These are phyloP conservation scores for Eulacestoma nigropectus DNA, from an alignment of 2,113 vertebrate species.

Conservation along the genomic window DNA sequence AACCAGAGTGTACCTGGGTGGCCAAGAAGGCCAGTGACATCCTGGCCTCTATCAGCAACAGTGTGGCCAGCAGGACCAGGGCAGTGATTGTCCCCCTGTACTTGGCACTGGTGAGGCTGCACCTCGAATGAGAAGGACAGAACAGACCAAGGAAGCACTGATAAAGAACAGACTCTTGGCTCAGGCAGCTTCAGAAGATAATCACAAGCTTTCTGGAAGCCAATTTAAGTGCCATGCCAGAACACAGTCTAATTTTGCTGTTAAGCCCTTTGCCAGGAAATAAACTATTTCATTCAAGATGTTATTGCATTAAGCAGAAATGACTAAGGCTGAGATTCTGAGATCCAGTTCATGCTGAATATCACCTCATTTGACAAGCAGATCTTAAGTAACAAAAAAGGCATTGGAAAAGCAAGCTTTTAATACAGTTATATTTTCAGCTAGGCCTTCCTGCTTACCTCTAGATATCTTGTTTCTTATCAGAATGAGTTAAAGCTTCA, in stretches of 20 bases:
- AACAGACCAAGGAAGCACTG: conserved; percentile 9
- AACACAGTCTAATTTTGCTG: conserved; percentile 36
- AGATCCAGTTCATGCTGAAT: conserved; percentile 24
- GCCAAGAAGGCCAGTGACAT: neutral
- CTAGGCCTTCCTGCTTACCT: neutral
- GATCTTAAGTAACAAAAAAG: conserved; percentile 21
- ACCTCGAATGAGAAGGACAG: neutral
- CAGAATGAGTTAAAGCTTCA: neutral
- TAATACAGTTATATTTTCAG: conserved; percentile 1
- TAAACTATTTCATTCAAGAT: conserved; percentile 52
- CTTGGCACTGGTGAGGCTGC: neutral
- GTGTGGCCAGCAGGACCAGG: neutral
- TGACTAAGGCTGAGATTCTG: conserved; percentile 19
- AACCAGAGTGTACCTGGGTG: neutral
- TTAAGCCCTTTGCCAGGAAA: conserved; percentile 57
- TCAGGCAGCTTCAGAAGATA: conserved; percentile 13
- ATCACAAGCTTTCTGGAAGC: conserved; percentile 53
- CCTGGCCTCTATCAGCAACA: neutral
- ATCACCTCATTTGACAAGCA: conserved; percentile 25
- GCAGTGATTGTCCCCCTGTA: neutral
- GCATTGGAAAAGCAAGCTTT: neutral
- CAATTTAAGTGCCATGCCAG: conserved; percentile 48
- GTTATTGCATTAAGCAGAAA: conserved; percentile 57
- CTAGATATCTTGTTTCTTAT: neutral
- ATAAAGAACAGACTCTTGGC: conserved; percentile 55